Percentiles rank a stretch among this genome's conserved stretches.
Evolutionary conservation across 2,113 vertebrate species (phyloP).

Genomic region (Gallinago paraguaiae): DNA sequence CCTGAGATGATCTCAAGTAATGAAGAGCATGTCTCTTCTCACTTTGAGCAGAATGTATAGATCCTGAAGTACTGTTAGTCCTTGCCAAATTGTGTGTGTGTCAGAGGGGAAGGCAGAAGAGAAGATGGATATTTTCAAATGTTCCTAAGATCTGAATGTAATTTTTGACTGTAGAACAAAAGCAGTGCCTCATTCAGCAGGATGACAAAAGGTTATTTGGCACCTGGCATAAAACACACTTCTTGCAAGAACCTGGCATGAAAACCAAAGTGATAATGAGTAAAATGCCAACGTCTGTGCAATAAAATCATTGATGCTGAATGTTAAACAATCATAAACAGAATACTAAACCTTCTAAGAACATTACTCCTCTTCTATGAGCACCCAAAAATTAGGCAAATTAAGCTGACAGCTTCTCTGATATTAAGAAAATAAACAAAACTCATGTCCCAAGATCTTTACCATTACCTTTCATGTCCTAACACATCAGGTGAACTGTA

Average conservation of each 20-base stretch:
- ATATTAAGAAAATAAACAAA: constrained; percentile 22
- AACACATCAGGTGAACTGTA: constrained; percentile 45
- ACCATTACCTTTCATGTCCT: neutral
- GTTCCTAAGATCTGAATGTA: constrained; percentile 51
- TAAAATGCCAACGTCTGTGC: constrained; percentile 74
- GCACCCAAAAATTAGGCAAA: constrained; percentile 14
- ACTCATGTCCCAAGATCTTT: neutral
- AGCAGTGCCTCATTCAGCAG: constrained; percentile 73
- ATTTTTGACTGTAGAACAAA: constrained; percentile 73
- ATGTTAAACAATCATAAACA: constrained; percentile 75
- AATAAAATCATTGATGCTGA: constrained; percentile 75
- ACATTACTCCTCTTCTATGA: constrained; percentile 37
- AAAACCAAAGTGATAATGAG: constrained; percentile 71
- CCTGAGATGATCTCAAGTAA: constrained; percentile 21
- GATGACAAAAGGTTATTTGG: constrained; percentile 79
- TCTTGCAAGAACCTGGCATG: constrained; percentile 71
- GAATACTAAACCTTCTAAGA: constrained; percentile 66
- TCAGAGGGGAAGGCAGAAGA: constrained; percentile 40
- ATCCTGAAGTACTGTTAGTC: constrained; percentile 2
- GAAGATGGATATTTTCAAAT: constrained; percentile 66
- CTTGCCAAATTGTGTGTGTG: constrained; percentile 9
- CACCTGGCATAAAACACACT: constrained; percentile 68
- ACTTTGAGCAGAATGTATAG: constrained; percentile 20
- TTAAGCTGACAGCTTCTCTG: neutral
- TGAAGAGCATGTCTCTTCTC: neutral